Percentiles rank a stretch among this genome's conserved stretches.
phyloP scores from a whole-genome alignment of 2,797 vertebrate species.

The Loriculus beryllinus region DNA sequence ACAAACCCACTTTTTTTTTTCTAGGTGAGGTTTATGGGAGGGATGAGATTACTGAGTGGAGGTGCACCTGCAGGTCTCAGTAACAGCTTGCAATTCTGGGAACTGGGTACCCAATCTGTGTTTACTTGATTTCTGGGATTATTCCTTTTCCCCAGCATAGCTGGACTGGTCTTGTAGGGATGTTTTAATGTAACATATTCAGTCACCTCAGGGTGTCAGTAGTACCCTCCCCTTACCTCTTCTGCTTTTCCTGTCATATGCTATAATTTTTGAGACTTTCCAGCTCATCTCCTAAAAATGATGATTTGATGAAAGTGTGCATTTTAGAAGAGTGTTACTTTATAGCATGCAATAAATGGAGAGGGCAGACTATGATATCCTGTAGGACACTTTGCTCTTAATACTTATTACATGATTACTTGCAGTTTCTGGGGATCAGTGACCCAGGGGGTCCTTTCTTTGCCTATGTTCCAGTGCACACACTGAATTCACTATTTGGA shows the following conservation, averaged over 20 bases:
- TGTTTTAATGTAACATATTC: background rate
- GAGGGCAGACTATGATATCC: background rate
- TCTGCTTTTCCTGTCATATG: background rate
- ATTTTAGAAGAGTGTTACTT: background rate
- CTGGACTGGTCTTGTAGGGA: background rate
- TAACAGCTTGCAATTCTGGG: rapidly evolving
- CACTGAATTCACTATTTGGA: background rate
- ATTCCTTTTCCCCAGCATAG: background rate
- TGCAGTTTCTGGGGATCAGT: background rate
- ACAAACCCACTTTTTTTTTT: background rate
- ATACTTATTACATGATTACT: background rate
- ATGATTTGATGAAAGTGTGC: background rate
- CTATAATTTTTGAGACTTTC: background rate
- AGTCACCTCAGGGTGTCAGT: background rate
- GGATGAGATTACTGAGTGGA: background rate
- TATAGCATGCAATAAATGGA: background rate
- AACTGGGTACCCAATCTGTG: rapidly evolving
- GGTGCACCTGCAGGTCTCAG: background rate
- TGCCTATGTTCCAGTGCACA: background rate
- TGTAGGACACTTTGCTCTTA: background rate
- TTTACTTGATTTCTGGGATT: background rate
- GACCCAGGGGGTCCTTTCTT: background rate
- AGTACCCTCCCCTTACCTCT: background rate
- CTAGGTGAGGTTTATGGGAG: background rate
- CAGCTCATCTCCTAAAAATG: background rate